These are phyloP conservation scores for Drosophila hawaiiensis DNA, from an alignment of 2,888 invertebrate genomes.

Conservation along the genomic window DNA sequence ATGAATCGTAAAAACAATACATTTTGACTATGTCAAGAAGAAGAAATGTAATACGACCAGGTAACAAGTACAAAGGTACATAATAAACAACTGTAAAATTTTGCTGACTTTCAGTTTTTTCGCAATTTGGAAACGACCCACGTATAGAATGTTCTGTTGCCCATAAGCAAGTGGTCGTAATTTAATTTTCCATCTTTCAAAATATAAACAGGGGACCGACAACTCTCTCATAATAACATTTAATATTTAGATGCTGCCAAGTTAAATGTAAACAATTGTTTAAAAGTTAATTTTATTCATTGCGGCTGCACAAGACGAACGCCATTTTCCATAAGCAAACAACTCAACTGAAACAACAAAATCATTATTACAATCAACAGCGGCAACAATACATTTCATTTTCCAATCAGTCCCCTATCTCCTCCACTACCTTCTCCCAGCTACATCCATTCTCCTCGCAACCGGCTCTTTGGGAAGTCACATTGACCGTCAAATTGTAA, in stretches of 20 bases:
- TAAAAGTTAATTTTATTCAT: conserved; percentile 66
- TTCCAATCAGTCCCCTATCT: conserved; percentile 16
- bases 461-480: conserved; percentile 41
- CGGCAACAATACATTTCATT: conserved; percentile 58
- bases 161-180: conserved; percentile 47
- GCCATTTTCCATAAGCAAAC: conserved; percentile 43
- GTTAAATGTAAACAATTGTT: conserved; percentile 66
- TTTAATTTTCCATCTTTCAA: conserved; percentile 66
- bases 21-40: conserved; percentile 1
- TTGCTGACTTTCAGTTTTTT: neutral
- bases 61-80: neutral
- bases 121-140: conserved; percentile 4
- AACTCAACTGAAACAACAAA: conserved; percentile 58
- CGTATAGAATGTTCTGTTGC: conserved; percentile 11
- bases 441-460: neutral
- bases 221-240: conserved; percentile 63
- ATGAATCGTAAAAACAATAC: neutral
- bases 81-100: conserved; percentile 3
- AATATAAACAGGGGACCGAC: conserved; percentile 57
- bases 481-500: conserved; percentile 78
- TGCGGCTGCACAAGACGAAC: conserved; percentile 30
- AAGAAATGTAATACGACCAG: neutral
- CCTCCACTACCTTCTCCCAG: neutral
- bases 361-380: conserved; percentile 61
- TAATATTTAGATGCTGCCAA: conserved; percentile 58